These are phyloP conservation scores for Cybosia mesomella DNA, from an alignment of 2,888 invertebrate genomes.

Conservation along the genomic window DNA sequence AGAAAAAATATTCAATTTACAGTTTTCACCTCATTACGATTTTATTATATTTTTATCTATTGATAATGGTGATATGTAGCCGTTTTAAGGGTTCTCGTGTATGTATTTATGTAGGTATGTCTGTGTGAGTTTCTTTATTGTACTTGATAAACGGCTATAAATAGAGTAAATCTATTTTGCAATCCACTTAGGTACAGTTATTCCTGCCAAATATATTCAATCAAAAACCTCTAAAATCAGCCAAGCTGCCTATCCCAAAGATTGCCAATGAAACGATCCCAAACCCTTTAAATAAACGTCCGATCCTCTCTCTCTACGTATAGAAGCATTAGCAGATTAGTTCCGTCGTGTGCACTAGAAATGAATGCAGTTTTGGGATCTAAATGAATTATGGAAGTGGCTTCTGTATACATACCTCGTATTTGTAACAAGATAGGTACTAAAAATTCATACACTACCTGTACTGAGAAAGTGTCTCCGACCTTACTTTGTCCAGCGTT, in stretches of 20 bases:
- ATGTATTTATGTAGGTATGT: too few species aligned
- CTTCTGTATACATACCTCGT: neutral
- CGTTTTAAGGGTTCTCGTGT: too few species aligned
- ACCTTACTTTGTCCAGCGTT: neutral
- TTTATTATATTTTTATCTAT: too few species aligned
- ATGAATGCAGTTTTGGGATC: conserved; percentile 41
- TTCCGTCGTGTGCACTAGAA: conserved; percentile 52
- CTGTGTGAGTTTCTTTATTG: too few species aligned
- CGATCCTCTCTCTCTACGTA: conserved; percentile 38
- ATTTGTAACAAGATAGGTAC: too few species aligned
- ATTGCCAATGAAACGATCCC: conserved; percentile 42
- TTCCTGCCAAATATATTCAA: neutral
- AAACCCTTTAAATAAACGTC: conserved; percentile 43
- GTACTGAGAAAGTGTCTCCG: neutral
- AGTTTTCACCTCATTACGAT: too few species aligned
- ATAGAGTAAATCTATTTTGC: neutral
- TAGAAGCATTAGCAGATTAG: conserved; percentile 70
- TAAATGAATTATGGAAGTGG: conserved; percentile 28
- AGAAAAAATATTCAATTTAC: too few species aligned
- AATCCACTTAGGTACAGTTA: neutral
- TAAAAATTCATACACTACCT: neutral
- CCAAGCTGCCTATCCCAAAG: conserved; percentile 27
- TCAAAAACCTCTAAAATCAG: conserved; percentile 11
- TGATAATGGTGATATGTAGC: too few species aligned
- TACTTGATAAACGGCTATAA: too few species aligned